These are phyloP conservation scores for Camponotus floridanus DNA, from an alignment of 1,140 invertebrate genomes.

Conservation along the genomic window DNA sequence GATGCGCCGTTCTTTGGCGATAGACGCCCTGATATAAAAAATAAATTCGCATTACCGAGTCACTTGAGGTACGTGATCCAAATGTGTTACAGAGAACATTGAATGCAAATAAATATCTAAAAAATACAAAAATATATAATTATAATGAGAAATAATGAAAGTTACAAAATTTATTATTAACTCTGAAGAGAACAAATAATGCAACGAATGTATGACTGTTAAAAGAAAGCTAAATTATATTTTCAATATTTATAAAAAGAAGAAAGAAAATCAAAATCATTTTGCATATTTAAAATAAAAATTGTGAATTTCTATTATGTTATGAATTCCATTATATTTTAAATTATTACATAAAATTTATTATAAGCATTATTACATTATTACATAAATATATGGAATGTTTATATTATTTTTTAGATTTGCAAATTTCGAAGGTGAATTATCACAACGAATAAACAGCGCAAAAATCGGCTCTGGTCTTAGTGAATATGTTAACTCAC, in stretches of 20 bases:
- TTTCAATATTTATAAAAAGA: background rate
- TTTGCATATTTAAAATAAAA: background rate
- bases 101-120: background rate
- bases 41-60: conserved; percentile 93
- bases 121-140: background rate
- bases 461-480: conserved; percentile 89
- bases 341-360: conserved; percentile 17
- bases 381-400: background rate
- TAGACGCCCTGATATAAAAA: conserved; percentile 92
- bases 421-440: conserved; percentile 90
- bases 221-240: background rate
- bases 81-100: background rate
- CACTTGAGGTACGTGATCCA: conserved; percentile 89
- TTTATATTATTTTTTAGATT: conserved; percentile 85
- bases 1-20: conserved; percentile 95
- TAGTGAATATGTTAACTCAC: conserved; percentile 90
- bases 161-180: background rate
- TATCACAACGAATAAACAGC: conserved; percentile 87
- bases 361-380: too few species aligned
- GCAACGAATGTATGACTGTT: background rate
- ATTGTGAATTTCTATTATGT: background rate
- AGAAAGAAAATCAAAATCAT: background rate
- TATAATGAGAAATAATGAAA: background rate
- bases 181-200: background rate
- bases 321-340: background rate